Base-by-base conservation (phyloP, 2,888 invertebrate genomes). In the Heliconius erato region DNA sequence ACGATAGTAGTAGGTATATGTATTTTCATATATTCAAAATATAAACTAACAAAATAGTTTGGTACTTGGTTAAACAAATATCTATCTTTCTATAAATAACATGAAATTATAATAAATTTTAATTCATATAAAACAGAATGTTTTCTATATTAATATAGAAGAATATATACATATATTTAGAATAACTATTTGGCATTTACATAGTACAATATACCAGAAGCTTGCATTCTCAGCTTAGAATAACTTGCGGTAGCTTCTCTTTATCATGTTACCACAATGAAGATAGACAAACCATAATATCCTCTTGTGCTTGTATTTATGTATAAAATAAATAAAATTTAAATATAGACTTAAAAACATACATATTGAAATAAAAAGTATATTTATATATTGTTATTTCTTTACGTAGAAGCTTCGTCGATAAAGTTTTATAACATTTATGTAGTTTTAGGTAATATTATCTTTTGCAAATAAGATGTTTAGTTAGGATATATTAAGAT, bases 161-260 rank as follows among this genome's bases (percentile, higher is more conserved):
- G 14, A 67, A 16, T 67, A 32, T 44, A 72, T 16, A n/a, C n/a
- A n/a, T n/a, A 0, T 59, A 76, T 76, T 63, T 40, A 63, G 32
- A 63, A 63, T 63, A 76, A 16, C n/a, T 35, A 63, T 40, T 26
- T n/a, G 63, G 35, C 35, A 63, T 35, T 76, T 63, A 63, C 76
- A 40, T 76, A 74, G 44, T 16, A 74, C 74, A 63, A 35, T 35
- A 63, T 63, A 71, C 26, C n/a, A 71, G 7, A 26, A 40, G 35
- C 19, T n/a, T 77, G 76, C 32, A 76, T 68, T 77, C 44, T 59
- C 77, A 12, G 76, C 44, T 69, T 78, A 77, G 28, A 71, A 77
- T 77, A 77, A 71, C 81, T 71, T 71, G 67, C 63, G 59, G 72
- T 49, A 63, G 71, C 81, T 77, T 44, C 63, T 80, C 77, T 81